Base-by-base conservation (phyloP, 2,113 vertebrate genomes). In the Myiopsitta monachus region DNA sequence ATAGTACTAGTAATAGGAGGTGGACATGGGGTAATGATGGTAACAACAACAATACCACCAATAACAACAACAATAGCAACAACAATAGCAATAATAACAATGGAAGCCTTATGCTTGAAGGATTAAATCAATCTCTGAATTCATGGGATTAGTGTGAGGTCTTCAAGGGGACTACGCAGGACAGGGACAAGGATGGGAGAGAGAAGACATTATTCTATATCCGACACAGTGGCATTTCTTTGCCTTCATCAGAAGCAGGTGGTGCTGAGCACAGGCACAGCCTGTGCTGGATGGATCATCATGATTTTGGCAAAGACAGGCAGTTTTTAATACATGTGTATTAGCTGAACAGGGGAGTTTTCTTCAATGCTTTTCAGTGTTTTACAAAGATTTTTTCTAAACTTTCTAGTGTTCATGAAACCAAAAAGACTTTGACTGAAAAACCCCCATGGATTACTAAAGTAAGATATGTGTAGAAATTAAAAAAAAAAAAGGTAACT, bases 121-220 rank as follows among this genome's bases (percentile, higher is more conserved):
- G 63, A 88, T 86, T 92, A 96, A 86, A 77, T 77, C 74, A 90
- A 11, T 78, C 68, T 91, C 75, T 83, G 64, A 59, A 67, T 72
- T 95, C 67, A 83, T 81, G 30, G 68, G 61, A 94, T 93, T 83
- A 74, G n/a, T 33, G 33, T 43, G 55, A 86, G 14, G 30, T 70
- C 43, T 91, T 92, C 78, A 81, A 39, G 55, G 47, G 51, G 18
- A 44, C 61, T 61, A 57, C 7, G 31, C 13, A 90, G 82, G 64
- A 73, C 24, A 62, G 22, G 19, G 38, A 7, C 14, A 83, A 36
- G 39, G 26, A 78, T 30, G n/a, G 12, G 59, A 86, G 55, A 77
- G 11, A 61, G 44, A 87, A 46, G 14, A 52, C 22, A 82, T 69
- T 66, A 86, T 55, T 61, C 49, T 74, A 79, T 87, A 90, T 81